Evolutionary conservation across 2,888 invertebrate genomes (phyloP).

Genomic region (Conomelus anceps): DNA sequence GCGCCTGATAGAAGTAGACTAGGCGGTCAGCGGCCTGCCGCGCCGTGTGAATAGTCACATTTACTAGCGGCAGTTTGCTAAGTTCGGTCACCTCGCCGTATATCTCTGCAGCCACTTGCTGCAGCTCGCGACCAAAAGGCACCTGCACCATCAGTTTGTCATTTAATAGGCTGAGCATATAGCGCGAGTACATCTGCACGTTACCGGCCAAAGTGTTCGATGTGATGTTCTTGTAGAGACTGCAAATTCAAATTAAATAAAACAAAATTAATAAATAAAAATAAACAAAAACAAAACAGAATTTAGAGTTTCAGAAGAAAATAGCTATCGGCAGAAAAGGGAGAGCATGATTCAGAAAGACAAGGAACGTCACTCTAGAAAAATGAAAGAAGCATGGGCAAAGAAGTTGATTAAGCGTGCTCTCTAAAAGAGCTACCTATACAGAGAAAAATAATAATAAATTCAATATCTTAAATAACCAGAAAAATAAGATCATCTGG

Average conservation of each 20-base stretch:
- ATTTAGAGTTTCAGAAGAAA: background rate
- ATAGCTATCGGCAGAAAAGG: background rate
- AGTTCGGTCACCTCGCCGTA: conserved; percentile 54
- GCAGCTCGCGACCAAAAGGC: conserved; percentile 45
- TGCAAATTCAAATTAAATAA: background rate
- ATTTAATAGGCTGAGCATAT: conserved; percentile 59
- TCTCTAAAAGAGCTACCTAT: too few relatives aligned
- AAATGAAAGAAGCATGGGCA: too few relatives aligned
- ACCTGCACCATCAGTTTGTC: conserved; percentile 53
- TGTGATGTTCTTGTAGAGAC: conserved; percentile 67
- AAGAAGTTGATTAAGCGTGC: too few relatives aligned
- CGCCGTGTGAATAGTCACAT: conserved; percentile 49
- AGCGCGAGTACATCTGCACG: conserved; percentile 64
- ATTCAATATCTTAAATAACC: too few relatives aligned
- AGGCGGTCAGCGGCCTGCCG: conserved; percentile 56
- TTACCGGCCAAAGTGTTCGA: conserved; percentile 72
- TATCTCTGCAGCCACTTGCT: conserved; percentile 56
- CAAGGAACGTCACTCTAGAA: too few relatives aligned
- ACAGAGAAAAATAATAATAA: too few relatives aligned
- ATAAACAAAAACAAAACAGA: background rate
- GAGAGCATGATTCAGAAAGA: too few relatives aligned
- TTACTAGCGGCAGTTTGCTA: conserved; percentile 54
- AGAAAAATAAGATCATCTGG: too few relatives aligned
- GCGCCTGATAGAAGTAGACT: conserved; percentile 63
- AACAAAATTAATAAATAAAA: background rate